A percentile compares a stretch with the other conserved stretches of the same genome.
These are phyloP conservation scores for Ciconia maguari DNA, from an alignment of 2,113 vertebrate genomes.

Conservation along the genomic window DNA sequence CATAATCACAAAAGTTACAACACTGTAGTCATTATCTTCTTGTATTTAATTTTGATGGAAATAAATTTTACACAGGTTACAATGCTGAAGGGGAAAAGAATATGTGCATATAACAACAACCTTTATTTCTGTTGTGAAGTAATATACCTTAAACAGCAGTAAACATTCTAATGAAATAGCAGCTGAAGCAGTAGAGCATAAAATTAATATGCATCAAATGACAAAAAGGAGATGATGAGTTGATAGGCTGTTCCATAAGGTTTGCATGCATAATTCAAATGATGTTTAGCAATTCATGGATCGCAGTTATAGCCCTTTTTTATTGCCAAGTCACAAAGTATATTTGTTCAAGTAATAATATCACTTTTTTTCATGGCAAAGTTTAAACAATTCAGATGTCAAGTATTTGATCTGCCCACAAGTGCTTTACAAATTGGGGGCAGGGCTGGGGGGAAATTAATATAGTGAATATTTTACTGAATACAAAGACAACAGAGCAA, in stretches of 20 bases:
- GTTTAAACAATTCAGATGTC: slow-evolving; percentile 21
- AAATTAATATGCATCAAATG: slow-evolving; percentile 67
- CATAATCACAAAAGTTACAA: background rate
- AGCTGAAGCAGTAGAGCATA: slow-evolving; percentile 61
- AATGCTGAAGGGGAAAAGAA: background rate
- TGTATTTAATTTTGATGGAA: slow-evolving; percentile 42
- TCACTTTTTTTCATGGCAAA: background rate
- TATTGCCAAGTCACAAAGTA: slow-evolving; percentile 36
- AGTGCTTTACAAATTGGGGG: background rate
- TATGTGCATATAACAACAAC: background rate
- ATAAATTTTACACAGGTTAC: slow-evolving; percentile 19
- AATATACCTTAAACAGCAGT: slow-evolving; percentile 53
- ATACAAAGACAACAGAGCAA: background rate
- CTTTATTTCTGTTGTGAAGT: slow-evolving; percentile 39
- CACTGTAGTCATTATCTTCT: background rate
- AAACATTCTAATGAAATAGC: slow-evolving; percentile 50
- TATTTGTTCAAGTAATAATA: slow-evolving; percentile 45
- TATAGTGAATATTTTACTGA: background rate
- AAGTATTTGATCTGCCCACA: background rate
- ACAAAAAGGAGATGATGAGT: slow-evolving; percentile 53
- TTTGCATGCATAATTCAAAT: slow-evolving; percentile 61
- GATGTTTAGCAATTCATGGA: slow-evolving; percentile 23
- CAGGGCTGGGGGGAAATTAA: background rate
- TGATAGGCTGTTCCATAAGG: slow-evolving; percentile 58
- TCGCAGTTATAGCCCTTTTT: slow-evolving; percentile 13